These are phyloP conservation scores for Eupleurogrammus muticus DNA, from an alignment of 2,797 vertebrate genomes.

Conservation along the genomic window DNA sequence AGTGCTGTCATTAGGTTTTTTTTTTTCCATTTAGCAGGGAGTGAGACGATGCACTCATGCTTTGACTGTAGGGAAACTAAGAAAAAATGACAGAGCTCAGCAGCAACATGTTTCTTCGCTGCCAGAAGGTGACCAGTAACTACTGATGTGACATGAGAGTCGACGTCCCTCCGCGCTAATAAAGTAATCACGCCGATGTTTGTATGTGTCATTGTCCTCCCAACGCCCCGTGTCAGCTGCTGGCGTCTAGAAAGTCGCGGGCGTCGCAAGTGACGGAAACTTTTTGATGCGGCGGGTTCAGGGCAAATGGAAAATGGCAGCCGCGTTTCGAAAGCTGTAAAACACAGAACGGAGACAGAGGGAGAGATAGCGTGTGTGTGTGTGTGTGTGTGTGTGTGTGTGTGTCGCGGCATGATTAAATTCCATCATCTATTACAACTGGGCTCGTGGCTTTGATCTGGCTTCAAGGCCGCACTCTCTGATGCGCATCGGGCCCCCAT, in stretches of 20 bases:
- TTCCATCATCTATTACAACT: constrained; percentile 77
- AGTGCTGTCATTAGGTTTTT: constrained; percentile 64
- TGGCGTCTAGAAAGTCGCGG: constrained; percentile 43
- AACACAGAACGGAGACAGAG: constrained; percentile 42
- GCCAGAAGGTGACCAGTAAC: constrained; percentile 48
- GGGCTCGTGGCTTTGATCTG: constrained; percentile 74
- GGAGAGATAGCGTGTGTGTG: neutral
- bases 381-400: too few species aligned
- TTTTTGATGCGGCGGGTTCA: constrained; percentile 51
- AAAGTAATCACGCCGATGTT: constrained; percentile 52
- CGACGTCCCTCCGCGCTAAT: constrained; percentile 47
- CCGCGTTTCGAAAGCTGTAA: constrained; percentile 54
- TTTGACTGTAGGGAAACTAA: constrained; percentile 21
- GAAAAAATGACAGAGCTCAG: constrained; percentile 27
- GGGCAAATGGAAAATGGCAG: constrained; percentile 53
- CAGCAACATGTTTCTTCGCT: constrained; percentile 30
- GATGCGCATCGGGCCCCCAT: constrained; percentile 51
- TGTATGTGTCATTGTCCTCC: constrained; percentile 37
- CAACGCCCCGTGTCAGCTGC: constrained; percentile 36
- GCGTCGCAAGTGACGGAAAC: constrained; percentile 32
- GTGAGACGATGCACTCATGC: constrained; percentile 45
- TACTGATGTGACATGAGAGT: constrained; percentile 62
- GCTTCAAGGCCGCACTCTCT: constrained; percentile 77
- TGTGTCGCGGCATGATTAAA: constrained; percentile 72
- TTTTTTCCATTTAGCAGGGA: constrained; percentile 71